Evolutionary conservation across 2,888 invertebrate genomes (phyloP), one percentile per base, ranked within the genome.

Genomic region (Dryobota labecula): DNA sequence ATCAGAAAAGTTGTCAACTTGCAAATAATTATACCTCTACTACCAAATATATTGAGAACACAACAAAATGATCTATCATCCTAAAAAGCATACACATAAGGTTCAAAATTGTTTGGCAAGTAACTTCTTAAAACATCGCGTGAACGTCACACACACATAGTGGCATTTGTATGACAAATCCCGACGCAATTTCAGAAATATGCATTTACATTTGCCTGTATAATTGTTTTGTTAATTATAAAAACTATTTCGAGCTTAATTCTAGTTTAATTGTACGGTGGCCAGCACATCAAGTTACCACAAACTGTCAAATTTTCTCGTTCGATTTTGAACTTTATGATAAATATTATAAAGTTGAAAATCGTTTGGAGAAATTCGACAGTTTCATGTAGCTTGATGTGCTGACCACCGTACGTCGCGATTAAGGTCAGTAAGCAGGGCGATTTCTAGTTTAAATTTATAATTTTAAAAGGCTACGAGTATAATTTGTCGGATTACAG

Each of bases 121-220:
- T 30, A 38, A 30, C 41, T 36, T 20, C 3, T 9, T 0, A 33
- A 61, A 63, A 49, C 33, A 51, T 61, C 60, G 76, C 53, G 36
- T 53, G 58, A 27, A 69, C 20, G 70, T 73, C 74, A 80, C 80
- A 71, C 60, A 71, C 69, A 69, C 60, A 62, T 36, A 38, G 67
- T 74, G 73, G 75, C 64, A 70, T 83, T 79, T 76, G 62, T 71
- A n/a, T 76, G 67, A 65, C 68, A 74, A 71, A 73, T 79, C 53
- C 41, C 57, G 41, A 27, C 47, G 63, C 54, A 61, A 58, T 80
- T 66, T 76, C 54, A 70, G 30, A 73, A 69, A 63, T 36, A 57
- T 77, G 60, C 74, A 70, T 72, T 73, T 64, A 27, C 15, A 33
- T 30, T 61, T 49, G 9, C 27, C 18, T 36, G 33, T 58, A 18